phyloP scores from a whole-genome alignment of 2,113 vertebrate species.

The Ictalurus punctatus region DNA sequence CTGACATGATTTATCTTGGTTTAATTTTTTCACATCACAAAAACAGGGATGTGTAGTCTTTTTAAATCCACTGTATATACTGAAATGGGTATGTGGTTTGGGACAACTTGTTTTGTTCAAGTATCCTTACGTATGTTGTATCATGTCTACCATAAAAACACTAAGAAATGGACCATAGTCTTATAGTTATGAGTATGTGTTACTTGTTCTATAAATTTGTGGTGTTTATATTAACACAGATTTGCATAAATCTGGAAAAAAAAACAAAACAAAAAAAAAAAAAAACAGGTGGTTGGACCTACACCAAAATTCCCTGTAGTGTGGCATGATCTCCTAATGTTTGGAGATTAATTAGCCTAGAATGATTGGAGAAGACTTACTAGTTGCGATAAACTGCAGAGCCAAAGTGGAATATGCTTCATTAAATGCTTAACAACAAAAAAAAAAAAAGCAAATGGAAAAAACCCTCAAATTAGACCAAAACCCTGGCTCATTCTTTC shows the following conservation, averaged over 20 bases:
- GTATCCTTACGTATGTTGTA: too few species aligned
- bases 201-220: neutral
- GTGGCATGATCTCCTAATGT: neutral
- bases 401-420: neutral
- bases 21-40: too few species aligned
- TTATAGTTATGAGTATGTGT: neutral
- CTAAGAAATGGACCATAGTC: neutral
- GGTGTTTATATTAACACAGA: neutral
- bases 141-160: neutral
- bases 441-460: neutral
- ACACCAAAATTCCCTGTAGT: neutral
- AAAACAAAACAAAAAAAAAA: neutral
- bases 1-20: too few species aligned
- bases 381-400: neutral
- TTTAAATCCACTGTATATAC: too few species aligned
- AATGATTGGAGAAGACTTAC: neutral
- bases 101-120: neutral
- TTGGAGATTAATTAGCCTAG: neutral
- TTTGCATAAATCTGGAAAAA: neutral
- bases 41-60: too few species aligned
- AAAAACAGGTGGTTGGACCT: neutral
- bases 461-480: slow-evolving; percentile 4
- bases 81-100: neutral
- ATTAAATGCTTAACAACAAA: neutral
- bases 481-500: neutral